Base-by-base conservation (phyloP, 1,140 invertebrate species). In the Drosophila pseudoobscura region DNA sequence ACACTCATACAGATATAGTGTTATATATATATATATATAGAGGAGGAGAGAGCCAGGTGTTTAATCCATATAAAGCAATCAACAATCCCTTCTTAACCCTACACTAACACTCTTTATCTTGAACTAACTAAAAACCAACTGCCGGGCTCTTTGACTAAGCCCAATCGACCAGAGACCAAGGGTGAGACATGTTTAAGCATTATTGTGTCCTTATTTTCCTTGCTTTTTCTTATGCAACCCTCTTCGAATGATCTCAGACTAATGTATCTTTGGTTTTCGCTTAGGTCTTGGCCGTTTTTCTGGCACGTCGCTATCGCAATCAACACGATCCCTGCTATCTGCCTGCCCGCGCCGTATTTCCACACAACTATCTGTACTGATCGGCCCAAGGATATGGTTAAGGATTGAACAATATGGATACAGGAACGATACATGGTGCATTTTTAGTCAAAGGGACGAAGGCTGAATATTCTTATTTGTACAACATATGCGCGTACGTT, bases 281-380 rank as follows among this genome's bases (percentile, higher is more conserved):
- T 11, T 4, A 96, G 96, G 93, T 96, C 80, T 94, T 96, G 85
- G 95, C 95, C 89, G 94, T 95, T 77, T 95, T 95, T 90, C 92
- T 96, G 89, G 95, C 95, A 58, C 93, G 94, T 91, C 93, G 93
- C 76, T 96, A 95, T 90, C 93, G 95, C 88, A 96, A 96, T 92
- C 95, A 95, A 92, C 93, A 94, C 45, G 94, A 95, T 93, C 94
- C 95, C 56, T 92, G 94, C 73, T 94, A 94, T 85, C 94, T 94
- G 92, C 93, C 93, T 88, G 93, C 94, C 53, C 94, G 94, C 78
- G 94, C 94, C 70, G 92, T 95, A 77, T 95, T 95, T 92, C 94
- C 95, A 49, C 92, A 93, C 82, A 93, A 94, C 89, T 91, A 91
- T 74, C 66, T 82, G 17, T 91, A 91, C 64, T 91, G 71, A 70